phyloP scores from a whole-genome alignment of 2,797 vertebrate genomes.

The Sebastes kiyomatsui region DNA sequence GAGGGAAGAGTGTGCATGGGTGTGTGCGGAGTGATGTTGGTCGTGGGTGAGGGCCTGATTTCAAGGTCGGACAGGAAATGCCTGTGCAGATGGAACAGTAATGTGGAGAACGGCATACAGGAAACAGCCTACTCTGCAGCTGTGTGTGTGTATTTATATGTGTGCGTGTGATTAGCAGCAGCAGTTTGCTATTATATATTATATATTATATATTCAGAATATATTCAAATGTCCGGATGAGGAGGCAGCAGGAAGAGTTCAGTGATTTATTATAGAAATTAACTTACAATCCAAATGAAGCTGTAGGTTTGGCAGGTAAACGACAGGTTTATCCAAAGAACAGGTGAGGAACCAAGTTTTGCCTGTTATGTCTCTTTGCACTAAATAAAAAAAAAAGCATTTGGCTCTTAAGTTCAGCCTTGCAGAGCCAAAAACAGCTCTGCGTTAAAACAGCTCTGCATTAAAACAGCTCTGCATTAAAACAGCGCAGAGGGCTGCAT shows the following conservation, averaged over 20 bases:
- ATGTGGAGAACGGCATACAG: constrained; percentile 75
- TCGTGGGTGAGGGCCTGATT: constrained; percentile 55
- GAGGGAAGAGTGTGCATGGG: constrained; percentile 27
- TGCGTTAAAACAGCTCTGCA: no score
- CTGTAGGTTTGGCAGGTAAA: not conserved
- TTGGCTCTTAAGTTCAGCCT: no score
- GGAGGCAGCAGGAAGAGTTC: not conserved
- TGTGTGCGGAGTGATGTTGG: constrained; percentile 46
- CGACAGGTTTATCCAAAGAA: not conserved
- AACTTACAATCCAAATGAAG: not conserved
- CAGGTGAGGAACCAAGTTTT: no score
- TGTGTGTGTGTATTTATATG: constrained; percentile 37
- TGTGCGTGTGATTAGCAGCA: not conserved
- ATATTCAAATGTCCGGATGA: not conserved
- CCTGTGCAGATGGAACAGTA: constrained; percentile 78
- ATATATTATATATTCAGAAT: constrained; percentile 7
- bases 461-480: no score
- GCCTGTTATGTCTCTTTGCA: no score
- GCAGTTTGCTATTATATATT: not conserved
- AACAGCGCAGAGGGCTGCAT: no score
- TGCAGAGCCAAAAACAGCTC: no score
- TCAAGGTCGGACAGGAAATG: constrained; percentile 81
- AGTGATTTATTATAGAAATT: not conserved
- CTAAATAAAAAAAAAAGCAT: no score
- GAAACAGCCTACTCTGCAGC: constrained; percentile 76